Base-by-base conservation (phyloP, 2,888 invertebrate genomes). In the Pseudococcus jackbeardsleyi region DNA sequence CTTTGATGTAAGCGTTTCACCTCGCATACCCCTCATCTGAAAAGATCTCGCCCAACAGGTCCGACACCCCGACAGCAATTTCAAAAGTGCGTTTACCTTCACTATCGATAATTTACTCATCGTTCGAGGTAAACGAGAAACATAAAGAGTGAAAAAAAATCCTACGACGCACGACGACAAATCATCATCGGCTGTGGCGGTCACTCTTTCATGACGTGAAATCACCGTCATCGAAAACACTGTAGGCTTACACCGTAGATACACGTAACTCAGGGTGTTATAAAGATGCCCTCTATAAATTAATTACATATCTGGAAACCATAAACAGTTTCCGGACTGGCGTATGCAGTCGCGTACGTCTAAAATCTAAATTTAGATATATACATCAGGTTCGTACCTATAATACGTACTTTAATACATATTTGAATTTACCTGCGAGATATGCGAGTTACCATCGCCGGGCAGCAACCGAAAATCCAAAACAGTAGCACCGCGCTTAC, bases 351-450 rank as follows among this genome's bases (percentile, higher is more conserved):
- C 17, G 12, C 46, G 46, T 46, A 46, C 46, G 46, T 59, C 59
- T 12, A 79, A 79, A 79, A 7, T 59, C 59, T 12, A 79, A 79
- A 79, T 79, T 79, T 79, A 79, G 42, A 79, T 42, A 42, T 42
- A 42, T 79, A 79, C 19, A 42, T 79, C 79, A n/a, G 46, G 79
- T 79, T 79, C 3, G 3, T 33, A 33, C n/a, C n/a, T n/a, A n/a
- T n/a, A n/a, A n/a, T 33, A 33, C 26, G 26, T 33, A 33, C 3
- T 33, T 33, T 33, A 33, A 33, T 79, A 46, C 46, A 11, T 46
- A 79, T 79, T 79, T 79, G 46, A 79, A 79, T 79, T 79, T 79
- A 79, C 42, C 79, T 79, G 79, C 42, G 42, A 79, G 79, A 79
- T 33, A 79, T 19, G 79, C 79, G 42, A 42, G 79, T 7, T 42